These are phyloP conservation scores for Apodemia zela DNA, from an alignment of 2,888 invertebrate species.

Conservation along the genomic window DNA sequence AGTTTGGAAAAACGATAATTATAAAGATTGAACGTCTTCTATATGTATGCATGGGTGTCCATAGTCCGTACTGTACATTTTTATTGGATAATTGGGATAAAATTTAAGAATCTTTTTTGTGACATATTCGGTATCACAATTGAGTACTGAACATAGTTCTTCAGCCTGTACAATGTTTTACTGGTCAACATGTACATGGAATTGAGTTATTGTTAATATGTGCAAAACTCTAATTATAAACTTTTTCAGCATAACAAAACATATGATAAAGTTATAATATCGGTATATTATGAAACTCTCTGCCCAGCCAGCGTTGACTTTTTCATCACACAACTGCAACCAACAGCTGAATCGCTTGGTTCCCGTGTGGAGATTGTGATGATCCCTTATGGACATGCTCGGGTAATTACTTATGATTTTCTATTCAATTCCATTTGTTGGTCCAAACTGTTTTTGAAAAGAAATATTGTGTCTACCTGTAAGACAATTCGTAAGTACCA, in stretches of 20 bases:
- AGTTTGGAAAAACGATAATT: too few species aligned
- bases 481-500: too few species aligned
- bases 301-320: constrained; percentile 90
- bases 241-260: constrained; percentile 19
- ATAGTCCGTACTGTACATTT: too few species aligned
- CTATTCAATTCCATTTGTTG: neutral
- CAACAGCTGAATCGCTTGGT: constrained; percentile 80
- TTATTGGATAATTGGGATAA: too few species aligned
- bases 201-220: too few species aligned
- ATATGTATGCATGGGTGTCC: too few species aligned
- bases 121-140: too few species aligned
- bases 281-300: constrained; percentile 87
- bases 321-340: constrained; percentile 83
- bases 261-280: constrained; percentile 39
- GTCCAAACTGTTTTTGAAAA: neutral
- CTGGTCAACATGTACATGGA: too few species aligned
- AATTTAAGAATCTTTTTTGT: too few species aligned
- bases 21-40: too few species aligned
- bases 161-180: too few species aligned
- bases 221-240: neutral
- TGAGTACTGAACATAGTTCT: too few species aligned
- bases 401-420: constrained; percentile 17
- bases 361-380: constrained; percentile 83
- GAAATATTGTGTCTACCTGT: neutral
- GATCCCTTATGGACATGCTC: constrained; percentile 90